Evolutionary conservation across 2,888 invertebrate genomes (phyloP).

Genomic region (Dromius quadrimaculatus): DNA sequence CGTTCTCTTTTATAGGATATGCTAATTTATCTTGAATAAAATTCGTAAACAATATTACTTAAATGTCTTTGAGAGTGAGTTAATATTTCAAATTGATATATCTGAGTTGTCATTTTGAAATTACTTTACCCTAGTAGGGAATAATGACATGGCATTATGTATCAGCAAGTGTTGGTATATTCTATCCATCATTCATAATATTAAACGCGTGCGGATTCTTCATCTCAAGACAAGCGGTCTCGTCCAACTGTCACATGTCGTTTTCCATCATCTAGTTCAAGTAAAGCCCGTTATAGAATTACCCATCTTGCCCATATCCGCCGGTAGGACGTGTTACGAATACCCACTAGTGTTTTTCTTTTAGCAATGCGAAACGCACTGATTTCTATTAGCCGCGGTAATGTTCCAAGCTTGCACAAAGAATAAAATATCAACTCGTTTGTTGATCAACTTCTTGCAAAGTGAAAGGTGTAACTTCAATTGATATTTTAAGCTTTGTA

Average conservation of each 20-base stretch:
- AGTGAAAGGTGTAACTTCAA: constrained; percentile 44
- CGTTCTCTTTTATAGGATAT: no score
- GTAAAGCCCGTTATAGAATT: neutral
- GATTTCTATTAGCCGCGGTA: constrained; percentile 38
- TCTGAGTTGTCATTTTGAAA: no score
- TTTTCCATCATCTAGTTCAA: constrained; percentile 26
- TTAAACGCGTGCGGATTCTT: neutral
- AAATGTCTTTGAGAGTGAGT: no score
- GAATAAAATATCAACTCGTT: constrained; percentile 46
- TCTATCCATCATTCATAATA: constrained; percentile 4
- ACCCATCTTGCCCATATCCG: constrained; percentile 4
- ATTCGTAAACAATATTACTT: no score
- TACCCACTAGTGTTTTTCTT: neutral
- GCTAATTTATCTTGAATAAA: no score
- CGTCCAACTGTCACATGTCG: constrained; percentile 1
- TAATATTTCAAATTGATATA: no score
- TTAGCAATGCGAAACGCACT: constrained; percentile 21
- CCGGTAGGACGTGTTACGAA: constrained; percentile 6
- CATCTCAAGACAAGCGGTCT: constrained; percentile 18
- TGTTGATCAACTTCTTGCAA: constrained; percentile 40
- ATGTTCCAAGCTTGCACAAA: neutral
- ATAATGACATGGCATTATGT: no score
- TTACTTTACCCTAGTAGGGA: no score
- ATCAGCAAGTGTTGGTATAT: neutral
- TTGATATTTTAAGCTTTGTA: constrained; percentile 43